phyloP scores from a whole-genome alignment of 2,113 vertebrate genomes.

The Fukomys damarensis region DNA sequence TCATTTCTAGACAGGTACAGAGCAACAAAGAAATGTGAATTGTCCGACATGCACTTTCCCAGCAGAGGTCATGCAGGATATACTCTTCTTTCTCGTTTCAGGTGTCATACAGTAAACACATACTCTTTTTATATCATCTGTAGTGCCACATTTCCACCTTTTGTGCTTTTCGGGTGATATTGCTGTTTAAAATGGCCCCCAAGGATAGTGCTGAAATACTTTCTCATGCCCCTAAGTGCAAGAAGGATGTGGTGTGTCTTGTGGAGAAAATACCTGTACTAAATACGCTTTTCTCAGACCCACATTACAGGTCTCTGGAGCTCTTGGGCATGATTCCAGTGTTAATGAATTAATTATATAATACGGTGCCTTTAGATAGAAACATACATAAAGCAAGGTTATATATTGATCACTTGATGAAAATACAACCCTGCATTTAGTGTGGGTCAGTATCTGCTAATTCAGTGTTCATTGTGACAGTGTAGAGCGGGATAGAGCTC shows the following conservation, averaged over 20 bases:
- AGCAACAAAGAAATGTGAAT: neutral
- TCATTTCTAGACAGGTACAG: neutral
- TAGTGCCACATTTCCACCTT: neutral
- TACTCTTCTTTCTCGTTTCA: neutral
- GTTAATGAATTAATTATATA: conserved; percentile 7
- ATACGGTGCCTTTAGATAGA: conserved; percentile 45
- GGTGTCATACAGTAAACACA: neutral
- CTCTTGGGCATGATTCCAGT: neutral
- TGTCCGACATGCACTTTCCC: neutral
- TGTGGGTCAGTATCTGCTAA: neutral
- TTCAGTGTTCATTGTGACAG: neutral
- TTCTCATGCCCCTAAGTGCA: neutral
- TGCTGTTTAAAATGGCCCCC: neutral
- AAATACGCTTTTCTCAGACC: neutral
- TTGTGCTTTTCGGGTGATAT: conserved; percentile 14
- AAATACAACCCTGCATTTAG: neutral
- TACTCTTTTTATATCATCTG: neutral
- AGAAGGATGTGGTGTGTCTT: neutral
- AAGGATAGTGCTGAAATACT: neutral
- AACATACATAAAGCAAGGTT: neutral
- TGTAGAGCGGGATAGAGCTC: neutral
- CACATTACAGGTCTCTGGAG: neutral
- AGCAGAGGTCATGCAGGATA: neutral
- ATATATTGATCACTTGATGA: neutral
- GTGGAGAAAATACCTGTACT: neutral